A percentile compares a stretch with the other conserved stretches of the same genome.
These are phyloP conservation scores for Suricata suricatta DNA, from an alignment of 2,113 vertebrate genomes.

Conservation along the genomic window DNA sequence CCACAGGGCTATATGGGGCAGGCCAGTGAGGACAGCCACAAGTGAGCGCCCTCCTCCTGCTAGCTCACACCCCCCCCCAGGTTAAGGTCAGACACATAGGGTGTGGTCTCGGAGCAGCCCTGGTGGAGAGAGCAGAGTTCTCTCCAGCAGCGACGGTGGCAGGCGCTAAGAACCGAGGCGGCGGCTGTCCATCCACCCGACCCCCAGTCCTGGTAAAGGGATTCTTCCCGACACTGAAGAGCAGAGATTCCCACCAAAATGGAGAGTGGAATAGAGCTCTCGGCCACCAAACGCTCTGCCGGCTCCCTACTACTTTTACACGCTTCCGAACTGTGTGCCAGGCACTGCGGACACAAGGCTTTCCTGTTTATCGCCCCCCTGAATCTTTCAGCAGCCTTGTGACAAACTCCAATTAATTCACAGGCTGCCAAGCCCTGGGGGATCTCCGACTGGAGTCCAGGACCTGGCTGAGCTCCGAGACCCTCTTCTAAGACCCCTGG, in stretches of 20 bases:
- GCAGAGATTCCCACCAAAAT: not conserved
- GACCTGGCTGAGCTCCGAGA: not conserved
- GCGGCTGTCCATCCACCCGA: no score
- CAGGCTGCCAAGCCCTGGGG: not conserved
- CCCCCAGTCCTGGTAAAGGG: not conserved
- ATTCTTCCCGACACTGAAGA: not conserved
- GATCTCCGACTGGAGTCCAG: not conserved
- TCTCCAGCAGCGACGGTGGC: not conserved
- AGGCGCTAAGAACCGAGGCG: not conserved
- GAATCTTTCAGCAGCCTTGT: constrained; percentile 1
- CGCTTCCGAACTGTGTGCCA: constrained; percentile 2
- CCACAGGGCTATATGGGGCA: accelerated
- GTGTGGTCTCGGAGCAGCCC: not conserved
- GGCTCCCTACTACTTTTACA: not conserved
- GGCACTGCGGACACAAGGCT: constrained; percentile 2
- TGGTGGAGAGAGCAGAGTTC: not conserved
- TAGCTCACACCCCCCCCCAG: not conserved
- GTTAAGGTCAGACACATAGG: not conserved
- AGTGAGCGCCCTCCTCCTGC: not conserved
- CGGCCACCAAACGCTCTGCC: not conserved
- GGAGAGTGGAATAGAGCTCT: not conserved
- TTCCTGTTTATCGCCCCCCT: constrained; percentile 61
- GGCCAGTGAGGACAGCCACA: not conserved
- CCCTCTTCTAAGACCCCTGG: not conserved
- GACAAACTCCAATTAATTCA: constrained; percentile 44